Conservation (phyloP, 2,113 vertebrate genomes). For the Grus americana region DNA sequence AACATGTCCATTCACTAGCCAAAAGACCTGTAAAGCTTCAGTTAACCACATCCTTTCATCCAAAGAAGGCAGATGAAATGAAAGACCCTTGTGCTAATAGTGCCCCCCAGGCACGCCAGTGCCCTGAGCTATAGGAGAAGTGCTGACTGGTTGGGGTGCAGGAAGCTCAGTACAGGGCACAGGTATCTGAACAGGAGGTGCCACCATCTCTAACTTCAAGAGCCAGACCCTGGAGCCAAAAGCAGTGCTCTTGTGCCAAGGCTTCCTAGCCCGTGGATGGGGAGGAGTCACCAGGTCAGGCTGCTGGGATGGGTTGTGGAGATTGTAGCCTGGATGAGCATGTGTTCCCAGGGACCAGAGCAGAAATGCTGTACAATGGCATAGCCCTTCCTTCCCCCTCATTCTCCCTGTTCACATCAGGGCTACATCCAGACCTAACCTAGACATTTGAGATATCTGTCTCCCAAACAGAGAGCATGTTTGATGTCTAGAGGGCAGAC, state of each 20-base stretch:
- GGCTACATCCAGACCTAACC: neutral
- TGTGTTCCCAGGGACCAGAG: neutral
- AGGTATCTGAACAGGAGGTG: neutral
- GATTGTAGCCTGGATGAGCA: accelerated
- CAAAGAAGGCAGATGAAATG: neutral
- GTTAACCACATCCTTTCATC: neutral
- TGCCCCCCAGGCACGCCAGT: neutral
- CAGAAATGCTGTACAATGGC: neutral
- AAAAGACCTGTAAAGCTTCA: neutral
- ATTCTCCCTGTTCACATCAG: neutral
- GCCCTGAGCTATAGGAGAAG: accelerated
- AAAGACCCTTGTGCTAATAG: neutral
- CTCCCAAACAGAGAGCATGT: neutral
- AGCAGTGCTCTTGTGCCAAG: neutral
- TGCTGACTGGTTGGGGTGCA: neutral
- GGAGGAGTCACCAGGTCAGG: neutral
- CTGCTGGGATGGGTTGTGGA: neutral
- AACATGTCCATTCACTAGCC: neutral
- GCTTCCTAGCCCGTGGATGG: neutral
- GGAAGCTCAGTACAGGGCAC: neutral
- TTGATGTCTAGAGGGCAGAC: neutral
- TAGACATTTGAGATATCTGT: neutral
- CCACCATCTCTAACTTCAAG: too few species aligned
- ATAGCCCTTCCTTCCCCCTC: neutral
- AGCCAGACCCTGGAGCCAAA: neutral